Evolutionary conservation across 2,113 vertebrate species (phyloP).

Genomic region (Lamprotornis superbus): DNA sequence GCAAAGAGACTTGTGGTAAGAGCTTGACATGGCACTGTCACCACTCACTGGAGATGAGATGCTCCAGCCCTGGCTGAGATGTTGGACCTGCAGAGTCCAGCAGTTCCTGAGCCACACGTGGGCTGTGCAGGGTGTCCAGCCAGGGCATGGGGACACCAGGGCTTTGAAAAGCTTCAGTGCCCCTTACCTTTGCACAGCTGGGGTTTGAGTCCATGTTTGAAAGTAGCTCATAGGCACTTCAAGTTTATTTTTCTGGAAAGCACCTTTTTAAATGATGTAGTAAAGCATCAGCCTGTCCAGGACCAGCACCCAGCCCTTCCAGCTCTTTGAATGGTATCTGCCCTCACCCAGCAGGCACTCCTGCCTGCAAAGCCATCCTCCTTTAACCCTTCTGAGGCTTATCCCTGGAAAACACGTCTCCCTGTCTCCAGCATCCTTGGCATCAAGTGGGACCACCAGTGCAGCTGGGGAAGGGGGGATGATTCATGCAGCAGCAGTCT

Average conservation of each 20-base stretch:
- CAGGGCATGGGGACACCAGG: background rate
- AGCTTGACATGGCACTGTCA: accelerated
- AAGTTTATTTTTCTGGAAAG: background rate
- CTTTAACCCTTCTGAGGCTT: background rate
- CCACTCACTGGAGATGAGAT: background rate
- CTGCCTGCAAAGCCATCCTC: background rate
- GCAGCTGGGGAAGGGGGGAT: background rate
- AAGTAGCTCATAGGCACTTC: background rate
- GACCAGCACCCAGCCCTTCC: background rate
- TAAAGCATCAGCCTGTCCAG: background rate
- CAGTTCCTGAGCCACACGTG: accelerated
- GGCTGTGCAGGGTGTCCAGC: background rate
- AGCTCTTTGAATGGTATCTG: background rate
- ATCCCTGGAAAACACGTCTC: background rate
- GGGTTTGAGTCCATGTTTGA: background rate
- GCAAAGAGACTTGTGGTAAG: background rate
- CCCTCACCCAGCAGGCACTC: background rate
- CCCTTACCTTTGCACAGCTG: background rate
- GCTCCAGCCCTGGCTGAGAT: background rate
- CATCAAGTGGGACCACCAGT: accelerated
- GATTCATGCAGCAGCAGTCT: accelerated
- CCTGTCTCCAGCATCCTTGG: accelerated
- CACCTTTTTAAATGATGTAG: background rate
- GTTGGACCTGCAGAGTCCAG: background rate
- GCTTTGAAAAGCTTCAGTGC: background rate